Evolutionary conservation across 2,113 vertebrate species (phyloP).

Genomic region (Odobenus rosmarus): DNA sequence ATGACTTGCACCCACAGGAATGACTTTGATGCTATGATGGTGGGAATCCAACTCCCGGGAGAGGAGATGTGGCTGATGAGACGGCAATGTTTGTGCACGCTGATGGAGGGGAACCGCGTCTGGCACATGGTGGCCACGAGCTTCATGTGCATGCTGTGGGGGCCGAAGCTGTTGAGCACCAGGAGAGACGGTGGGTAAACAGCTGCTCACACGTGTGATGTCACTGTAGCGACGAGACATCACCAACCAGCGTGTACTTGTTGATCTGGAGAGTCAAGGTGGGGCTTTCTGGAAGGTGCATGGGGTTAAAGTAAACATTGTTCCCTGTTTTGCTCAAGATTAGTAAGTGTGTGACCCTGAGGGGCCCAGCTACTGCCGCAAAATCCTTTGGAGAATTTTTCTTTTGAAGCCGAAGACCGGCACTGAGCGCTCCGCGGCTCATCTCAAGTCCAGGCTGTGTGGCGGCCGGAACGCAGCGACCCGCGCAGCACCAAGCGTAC

Average conservation of each 20-base stretch:
- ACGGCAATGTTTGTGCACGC: slow-evolving; percentile 91
- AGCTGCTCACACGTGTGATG: slow-evolving; percentile 93
- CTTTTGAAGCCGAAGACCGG: slow-evolving; percentile 89
- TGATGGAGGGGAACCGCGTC: slow-evolving; percentile 93
- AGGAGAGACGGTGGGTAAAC: slow-evolving; percentile 90
- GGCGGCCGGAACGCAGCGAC: slow-evolving; percentile 81
- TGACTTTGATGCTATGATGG: slow-evolving; percentile 92
- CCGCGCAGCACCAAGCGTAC: slow-evolving; percentile 88
- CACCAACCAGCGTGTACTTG: slow-evolving; percentile 89
- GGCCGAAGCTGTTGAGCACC: slow-evolving; percentile 91
- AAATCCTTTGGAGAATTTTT: slow-evolving; percentile 93
- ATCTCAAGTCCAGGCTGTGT: slow-evolving; percentile 86
- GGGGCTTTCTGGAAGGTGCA: slow-evolving; percentile 91
- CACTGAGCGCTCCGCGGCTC: slow-evolving; percentile 90
- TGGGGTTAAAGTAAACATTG: slow-evolving; percentile 89
- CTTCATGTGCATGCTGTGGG: slow-evolving; percentile 91
- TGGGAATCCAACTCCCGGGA: slow-evolving; percentile 89
- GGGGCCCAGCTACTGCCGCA: slow-evolving; percentile 89
- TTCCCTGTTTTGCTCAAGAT: slow-evolving; percentile 88
- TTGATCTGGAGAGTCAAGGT: slow-evolving; percentile 88
- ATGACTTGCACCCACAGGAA: slow-evolving; percentile 91
- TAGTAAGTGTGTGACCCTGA: slow-evolving; percentile 91
- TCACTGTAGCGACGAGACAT: slow-evolving; percentile 90
- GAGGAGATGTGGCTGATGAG: slow-evolving; percentile 87
- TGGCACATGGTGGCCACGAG: slow-evolving; percentile 94